phyloP scores from a whole-genome alignment of 2,888 invertebrate species.

The Mayetiola destructor region DNA sequence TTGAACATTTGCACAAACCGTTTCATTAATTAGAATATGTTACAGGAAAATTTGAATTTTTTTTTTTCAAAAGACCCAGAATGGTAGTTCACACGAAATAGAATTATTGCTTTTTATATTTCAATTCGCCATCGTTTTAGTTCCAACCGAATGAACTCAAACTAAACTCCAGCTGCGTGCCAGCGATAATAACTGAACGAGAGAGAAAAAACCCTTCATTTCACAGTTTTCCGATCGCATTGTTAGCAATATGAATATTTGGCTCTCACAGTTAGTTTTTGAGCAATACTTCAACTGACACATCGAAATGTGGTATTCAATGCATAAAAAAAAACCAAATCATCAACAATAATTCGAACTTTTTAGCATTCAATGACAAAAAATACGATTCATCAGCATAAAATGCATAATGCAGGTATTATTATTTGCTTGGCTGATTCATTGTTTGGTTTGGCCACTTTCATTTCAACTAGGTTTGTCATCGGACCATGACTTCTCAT shows the following conservation, averaged over 20 bases:
- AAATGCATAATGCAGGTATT: slow-evolving; percentile 12
- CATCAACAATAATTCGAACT: not conserved
- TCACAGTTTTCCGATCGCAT: too few relatives aligned
- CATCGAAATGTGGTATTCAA: too few relatives aligned
- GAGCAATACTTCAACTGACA: too few relatives aligned
- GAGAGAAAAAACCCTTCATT: not conserved
- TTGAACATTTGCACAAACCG: slow-evolving; percentile 4
- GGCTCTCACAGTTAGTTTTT: too few relatives aligned
- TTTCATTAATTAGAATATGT: slow-evolving; percentile 11
- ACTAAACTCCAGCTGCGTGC: too few relatives aligned
- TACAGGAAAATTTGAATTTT: slow-evolving; percentile 12
- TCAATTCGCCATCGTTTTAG: too few relatives aligned
- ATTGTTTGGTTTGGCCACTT: not conserved
- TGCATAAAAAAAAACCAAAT: not conserved
- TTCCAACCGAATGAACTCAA: slow-evolving; percentile 3
- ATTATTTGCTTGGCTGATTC: not conserved
- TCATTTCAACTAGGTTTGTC: not conserved
- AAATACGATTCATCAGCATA: not conserved
- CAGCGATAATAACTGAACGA: not conserved
- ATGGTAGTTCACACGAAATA: slow-evolving; percentile 2
- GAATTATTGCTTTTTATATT: too few relatives aligned
- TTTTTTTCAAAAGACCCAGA: too few relatives aligned
- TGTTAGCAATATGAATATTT: too few relatives aligned
- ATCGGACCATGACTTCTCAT: not conserved
- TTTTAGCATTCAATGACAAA: not conserved